Evolutionary conservation across 2,113 vertebrate species (phyloP), one percentile per base, ranked within the genome.

Genomic region (Aythya baeri): DNA sequence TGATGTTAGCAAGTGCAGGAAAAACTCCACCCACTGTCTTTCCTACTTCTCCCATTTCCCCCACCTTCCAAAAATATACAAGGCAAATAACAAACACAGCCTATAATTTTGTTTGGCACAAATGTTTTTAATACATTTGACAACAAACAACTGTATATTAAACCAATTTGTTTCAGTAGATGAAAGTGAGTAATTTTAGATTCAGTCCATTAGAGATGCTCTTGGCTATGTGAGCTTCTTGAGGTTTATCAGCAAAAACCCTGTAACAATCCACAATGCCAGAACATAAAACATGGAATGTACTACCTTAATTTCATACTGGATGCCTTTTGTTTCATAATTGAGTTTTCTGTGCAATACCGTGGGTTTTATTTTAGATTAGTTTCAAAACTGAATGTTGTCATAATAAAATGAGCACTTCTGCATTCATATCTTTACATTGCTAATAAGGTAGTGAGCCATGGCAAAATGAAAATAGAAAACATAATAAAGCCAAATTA

Each of bases 301-400:
- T 70, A 80, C 54, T 88, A 73, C 78, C 91, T 91, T 97, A 94
- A 97, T 97, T 97, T 97, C 84, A 95, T 90, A 95, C 72, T 83
- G 66, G 76, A 94, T 95, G 90, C 68, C 77, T 97, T 97, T 96
- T 97, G 92, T 97, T 96, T 94, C 80, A 83, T 94, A 96, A 96
- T 79, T 88, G 86, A 96, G 73, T 95, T 97, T 97, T 84, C 74
- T 76, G 25, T 88, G 81, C 49, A 83, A 83, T 92, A 58, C 25
- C 10, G 52, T 94, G 44, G 59, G 80, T 93, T 97, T 96, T 91
- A 97, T 95, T 97, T 97, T 91, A 97, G 86, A 93, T 95, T 91
- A 92, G 77, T 95, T 96, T 97, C 78, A 92, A 95, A 96, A 95
- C 72, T 74, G 77, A 96, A 91, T 93, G 82, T 84, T 91, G 81